A percentile compares a stretch with the other conserved stretches of the same genome.
These are phyloP conservation scores for Entomobrya multifasciata DNA, from an alignment of 2,888 invertebrate genomes.

Conservation along the genomic window DNA sequence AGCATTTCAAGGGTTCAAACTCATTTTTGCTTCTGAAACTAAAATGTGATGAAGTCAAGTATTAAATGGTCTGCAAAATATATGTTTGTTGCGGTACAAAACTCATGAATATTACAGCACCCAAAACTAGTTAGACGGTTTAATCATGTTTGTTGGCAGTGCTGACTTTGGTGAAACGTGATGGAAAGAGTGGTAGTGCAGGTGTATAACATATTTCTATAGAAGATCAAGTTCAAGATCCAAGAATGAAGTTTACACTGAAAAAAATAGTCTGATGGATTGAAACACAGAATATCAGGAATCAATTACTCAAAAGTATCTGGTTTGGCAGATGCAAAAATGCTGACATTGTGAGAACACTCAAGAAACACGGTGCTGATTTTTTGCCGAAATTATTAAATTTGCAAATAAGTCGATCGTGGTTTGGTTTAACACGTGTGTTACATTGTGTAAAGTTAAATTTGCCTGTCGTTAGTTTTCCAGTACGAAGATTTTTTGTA, in stretches of 20 bases:
- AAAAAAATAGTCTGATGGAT: too few species aligned
- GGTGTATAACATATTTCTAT: too few species aligned
- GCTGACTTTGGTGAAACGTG: neutral
- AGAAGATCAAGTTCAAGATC: too few species aligned
- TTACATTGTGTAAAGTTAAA: neutral
- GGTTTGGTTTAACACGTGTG: neutral
- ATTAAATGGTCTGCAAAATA: neutral
- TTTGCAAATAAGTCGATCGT: conserved; percentile 11
- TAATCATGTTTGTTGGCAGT: neutral
- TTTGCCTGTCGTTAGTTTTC: neutral
- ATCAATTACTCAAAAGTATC: neutral
- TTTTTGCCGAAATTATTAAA: conserved; percentile 5
- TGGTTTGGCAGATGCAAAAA: conserved; percentile 15
- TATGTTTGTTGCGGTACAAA: neutral
- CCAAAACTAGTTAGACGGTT: neutral
- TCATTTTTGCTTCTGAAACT: too few species aligned
- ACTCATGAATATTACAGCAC: neutral
- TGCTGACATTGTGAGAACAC: neutral
- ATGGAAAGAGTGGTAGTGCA: too few species aligned
- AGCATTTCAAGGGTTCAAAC: too few species aligned
- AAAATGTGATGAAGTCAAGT: neutral
- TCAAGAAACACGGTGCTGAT: neutral
- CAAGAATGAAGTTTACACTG: neutral
- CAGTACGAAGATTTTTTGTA: neutral
- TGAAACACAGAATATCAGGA: neutral